Conservation (phyloP, 1,140 invertebrate genomes). For the Arctopsyche grandis region DNA sequence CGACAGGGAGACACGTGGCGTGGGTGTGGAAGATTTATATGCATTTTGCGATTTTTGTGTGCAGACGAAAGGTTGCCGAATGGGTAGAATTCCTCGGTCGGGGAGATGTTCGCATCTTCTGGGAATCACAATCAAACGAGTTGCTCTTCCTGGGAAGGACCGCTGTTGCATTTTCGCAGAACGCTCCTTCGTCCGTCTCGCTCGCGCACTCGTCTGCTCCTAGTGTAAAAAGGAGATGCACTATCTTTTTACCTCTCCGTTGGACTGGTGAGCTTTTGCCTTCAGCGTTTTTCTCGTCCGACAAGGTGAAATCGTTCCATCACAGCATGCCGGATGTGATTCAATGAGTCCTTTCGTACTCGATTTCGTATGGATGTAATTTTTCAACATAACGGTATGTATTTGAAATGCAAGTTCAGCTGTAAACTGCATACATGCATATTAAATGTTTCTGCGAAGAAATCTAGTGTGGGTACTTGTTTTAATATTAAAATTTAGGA, state of each 20-base stretch:
- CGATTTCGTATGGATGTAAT: not conserved
- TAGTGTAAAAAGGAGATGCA: not conserved
- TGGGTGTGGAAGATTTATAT: too few species aligned
- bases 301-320: slow-evolving; percentile 34
- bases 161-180: slow-evolving; percentile 23
- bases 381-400: not conserved
- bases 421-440: too few species aligned
- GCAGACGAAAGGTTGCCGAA: too few species aligned
- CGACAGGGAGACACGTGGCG: too few species aligned
- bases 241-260: not conserved
- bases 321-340: slow-evolving; percentile 15
- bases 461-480: too few species aligned
- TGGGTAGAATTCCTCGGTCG: not conserved
- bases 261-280: slow-evolving; percentile 3
- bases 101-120: slow-evolving; percentile 33
- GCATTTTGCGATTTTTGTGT: too few species aligned
- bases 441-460: too few species aligned
- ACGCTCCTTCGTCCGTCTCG: slow-evolving; percentile 1
- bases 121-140: slow-evolving; percentile 36
- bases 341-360: not conserved
- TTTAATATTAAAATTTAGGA: too few species aligned
- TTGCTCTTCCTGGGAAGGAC: slow-evolving; percentile 36
- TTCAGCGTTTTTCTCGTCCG: slow-evolving; percentile 31
- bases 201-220: not conserved
- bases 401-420: too few species aligned